phyloP scores from a whole-genome alignment of 2,888 invertebrate species.

The Notodonta ziczac region DNA sequence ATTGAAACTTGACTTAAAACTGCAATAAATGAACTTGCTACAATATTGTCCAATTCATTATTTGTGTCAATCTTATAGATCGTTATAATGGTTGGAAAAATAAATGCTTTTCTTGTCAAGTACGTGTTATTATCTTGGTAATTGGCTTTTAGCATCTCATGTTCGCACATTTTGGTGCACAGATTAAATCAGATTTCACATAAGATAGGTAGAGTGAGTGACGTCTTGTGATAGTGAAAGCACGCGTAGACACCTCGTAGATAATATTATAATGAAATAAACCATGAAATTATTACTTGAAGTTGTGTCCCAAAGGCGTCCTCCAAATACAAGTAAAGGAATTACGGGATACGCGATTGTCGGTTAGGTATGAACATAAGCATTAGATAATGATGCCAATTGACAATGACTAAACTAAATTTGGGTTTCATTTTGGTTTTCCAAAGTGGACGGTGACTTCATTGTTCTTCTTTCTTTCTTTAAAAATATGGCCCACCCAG shows the following conservation, averaged over 20 bases:
- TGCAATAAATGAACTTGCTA: neutral
- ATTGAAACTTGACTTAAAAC: neutral
- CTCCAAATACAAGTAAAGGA: too few species aligned
- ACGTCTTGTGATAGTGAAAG: slow-evolving; percentile 45
- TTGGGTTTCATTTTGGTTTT: too few species aligned
- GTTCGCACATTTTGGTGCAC: slow-evolving; percentile 20
- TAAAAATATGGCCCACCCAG: too few species aligned
- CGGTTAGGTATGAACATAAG: too few species aligned
- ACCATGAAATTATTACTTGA: too few species aligned
- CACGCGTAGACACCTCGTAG: slow-evolving; percentile 7
- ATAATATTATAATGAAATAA: neutral
- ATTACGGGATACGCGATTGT: too few species aligned
- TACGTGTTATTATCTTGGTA: neutral
- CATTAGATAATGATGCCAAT: too few species aligned
- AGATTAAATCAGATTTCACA: slow-evolving; percentile 26
- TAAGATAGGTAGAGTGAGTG: slow-evolving; percentile 27
- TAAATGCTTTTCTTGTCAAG: neutral
- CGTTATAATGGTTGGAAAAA: neutral
- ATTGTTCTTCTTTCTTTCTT: too few species aligned
- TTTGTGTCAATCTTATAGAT: neutral
- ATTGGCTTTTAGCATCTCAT: slow-evolving; percentile 8
- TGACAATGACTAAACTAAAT: too few species aligned
- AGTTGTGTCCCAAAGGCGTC: too few species aligned
- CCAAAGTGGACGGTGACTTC: too few species aligned
- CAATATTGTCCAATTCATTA: neutral